Evolutionary conservation across 2,113 vertebrate species (phyloP), one percentile per base, ranked within the genome.

Genomic region (Melanostigma gelatinosum): DNA sequence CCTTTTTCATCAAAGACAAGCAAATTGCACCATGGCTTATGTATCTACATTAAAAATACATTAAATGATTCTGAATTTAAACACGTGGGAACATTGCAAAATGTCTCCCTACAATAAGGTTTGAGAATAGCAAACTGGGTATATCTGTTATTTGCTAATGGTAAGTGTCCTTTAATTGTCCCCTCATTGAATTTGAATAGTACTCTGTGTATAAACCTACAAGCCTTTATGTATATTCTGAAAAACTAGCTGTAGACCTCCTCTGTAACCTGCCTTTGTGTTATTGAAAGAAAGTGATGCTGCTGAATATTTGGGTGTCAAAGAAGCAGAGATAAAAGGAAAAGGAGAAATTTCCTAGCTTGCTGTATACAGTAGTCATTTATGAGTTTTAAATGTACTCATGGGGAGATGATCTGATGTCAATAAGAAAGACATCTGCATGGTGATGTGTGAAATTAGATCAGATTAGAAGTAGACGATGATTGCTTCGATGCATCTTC

Each of bases 401-500:
- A 69, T 71, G 77, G 77, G 66, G 60, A 77, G 71, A 79, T 75
- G 78, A 82, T 83, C 77, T 83, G 75, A 82, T 86, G 83, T 71
- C 85, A 62, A 81, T 88, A 68, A 79, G 75, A 86, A 72, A 77
- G 67, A 79, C 81, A 70, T 89, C 75, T 88, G 80, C 85, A 85
- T 87, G 73, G 55, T 76, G 74, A 71, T 77, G 82, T 87, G 85
- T 88, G 79, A 86, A 88, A 87, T 89, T 84, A 88, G 52, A 81
- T 62, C 46, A 34, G 67, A 82, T 85, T 85, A 73, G 27, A 78
- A 86, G 50, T 44, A 72, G 68, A 69, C 71, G 44, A 57, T 42
- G 36, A 80, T 81, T 29, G 52, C 46, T 61, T 34, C 63, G 73
- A 69, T 76, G 66, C 61, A 79, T 68, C 44, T 44, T 79, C 12